Evolutionary conservation across 2,888 invertebrate species (phyloP).

Genomic region (Lasioglossum villosulum): DNA sequence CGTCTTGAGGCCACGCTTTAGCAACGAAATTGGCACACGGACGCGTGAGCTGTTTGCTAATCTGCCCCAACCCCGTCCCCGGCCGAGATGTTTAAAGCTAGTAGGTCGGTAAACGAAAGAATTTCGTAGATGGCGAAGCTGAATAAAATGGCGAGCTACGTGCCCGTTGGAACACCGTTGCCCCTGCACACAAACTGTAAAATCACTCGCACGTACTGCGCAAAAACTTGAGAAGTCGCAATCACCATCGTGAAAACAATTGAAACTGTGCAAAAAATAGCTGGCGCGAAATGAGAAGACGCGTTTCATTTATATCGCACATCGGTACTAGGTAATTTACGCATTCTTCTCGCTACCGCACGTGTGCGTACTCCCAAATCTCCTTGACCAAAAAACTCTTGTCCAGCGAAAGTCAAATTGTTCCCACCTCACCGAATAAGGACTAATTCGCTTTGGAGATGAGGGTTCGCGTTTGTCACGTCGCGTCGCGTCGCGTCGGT

Average conservation of each 20-base stretch:
- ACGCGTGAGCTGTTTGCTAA: conserved; percentile 73
- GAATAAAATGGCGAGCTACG: not conserved
- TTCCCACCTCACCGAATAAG: not conserved
- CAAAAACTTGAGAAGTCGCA: not conserved
- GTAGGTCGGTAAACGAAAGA: not conserved
- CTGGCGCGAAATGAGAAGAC: not conserved
- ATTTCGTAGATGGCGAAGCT: not conserved
- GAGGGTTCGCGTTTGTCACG: not conserved
- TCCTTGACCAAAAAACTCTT: not conserved
- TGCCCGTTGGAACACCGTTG: not conserved
- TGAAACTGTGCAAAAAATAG: not conserved
- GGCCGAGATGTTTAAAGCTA: conserved; percentile 39
- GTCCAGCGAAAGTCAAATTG: not conserved
- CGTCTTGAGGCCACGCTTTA: conserved; percentile 60
- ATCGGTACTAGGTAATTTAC: not conserved
- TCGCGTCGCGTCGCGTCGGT: not conserved
- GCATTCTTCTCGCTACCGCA: not conserved
- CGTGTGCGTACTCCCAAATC: not conserved
- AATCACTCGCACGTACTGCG: not conserved
- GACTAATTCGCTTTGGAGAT: not conserved
- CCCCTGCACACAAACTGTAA: not conserved
- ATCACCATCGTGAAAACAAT: not conserved
- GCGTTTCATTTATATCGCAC: not conserved
- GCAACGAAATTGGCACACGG: conserved; percentile 69
- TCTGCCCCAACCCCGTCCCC: conserved; percentile 44